Base-by-base conservation (phyloP, 2,888 invertebrate genomes). In the Conchocele bisecta region DNA sequence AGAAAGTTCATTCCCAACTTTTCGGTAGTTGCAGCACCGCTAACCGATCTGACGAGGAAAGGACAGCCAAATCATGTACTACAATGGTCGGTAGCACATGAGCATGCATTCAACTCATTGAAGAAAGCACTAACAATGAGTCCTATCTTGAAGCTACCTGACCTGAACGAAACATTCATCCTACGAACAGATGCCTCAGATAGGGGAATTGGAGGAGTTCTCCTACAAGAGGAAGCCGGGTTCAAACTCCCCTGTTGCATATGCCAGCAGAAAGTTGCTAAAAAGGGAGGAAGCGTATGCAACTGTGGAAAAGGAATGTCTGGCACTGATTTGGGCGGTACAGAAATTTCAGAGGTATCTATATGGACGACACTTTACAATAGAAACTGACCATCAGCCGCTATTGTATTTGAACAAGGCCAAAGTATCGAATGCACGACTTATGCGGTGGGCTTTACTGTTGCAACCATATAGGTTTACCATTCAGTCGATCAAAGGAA, bases 141-240 rank as follows among this genome's bases (percentile, higher is more conserved):
- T 9, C 80, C 83, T 15, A 57, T 84, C n/a, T 35, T 83, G 35
- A 68, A 50, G 46, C 46, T 78, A 20, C 83, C 83, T 24, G 69
- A 83, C 50, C 71, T 79, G 13, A 13, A 24, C 6, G 26, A 64
- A 29, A 54, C 67, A 4, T 80, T 81, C 35, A 68, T 81, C 13
- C 66, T 86, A 3, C 54, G 64, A 31, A 80, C 79, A 9, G 85
- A 87, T 61, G 86, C 83, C 1, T 81, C 81, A 17, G 65, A 63
- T 11, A 50, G 54, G 7, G 86, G 82, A 6, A 44, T 83, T 6
- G 86, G 84, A 1, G 79, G 81, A 0, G 81, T 76, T 1, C 74
- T 86, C 13, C 48, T 80, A 51, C 86, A 80, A 28, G 26, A 33
- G 6, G 41, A 61, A 13, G 67, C 51, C 15, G 72, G 66, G 4